These are phyloP conservation scores for Dendrocincla tyrannina DNA, from an alignment of 2,797 vertebrate species.

Conservation along the genomic window DNA sequence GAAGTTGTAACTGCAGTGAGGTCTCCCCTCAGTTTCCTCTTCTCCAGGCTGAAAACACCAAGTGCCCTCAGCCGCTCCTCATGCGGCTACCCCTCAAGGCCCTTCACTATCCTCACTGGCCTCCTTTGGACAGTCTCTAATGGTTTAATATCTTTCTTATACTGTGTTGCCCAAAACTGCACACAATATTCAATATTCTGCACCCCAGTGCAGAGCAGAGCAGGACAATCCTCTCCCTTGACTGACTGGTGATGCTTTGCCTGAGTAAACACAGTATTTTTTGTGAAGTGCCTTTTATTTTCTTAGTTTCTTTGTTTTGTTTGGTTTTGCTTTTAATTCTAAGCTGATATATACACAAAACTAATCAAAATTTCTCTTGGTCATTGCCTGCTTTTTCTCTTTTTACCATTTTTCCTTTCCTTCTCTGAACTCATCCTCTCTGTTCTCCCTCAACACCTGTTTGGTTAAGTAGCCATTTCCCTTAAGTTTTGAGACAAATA, in stretches of 20 bases:
- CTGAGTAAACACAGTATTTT: neutral
- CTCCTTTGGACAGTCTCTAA: neutral
- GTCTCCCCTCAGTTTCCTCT: neutral
- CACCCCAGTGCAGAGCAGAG: neutral
- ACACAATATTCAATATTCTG: neutral
- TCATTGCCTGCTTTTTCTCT: neutral
- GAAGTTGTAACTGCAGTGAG: neutral
- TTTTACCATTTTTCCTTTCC: neutral
- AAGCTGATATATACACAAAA: neutral
- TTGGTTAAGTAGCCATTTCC: conserved; percentile 32
- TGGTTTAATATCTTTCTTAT: neutral
- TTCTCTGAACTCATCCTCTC: neutral
- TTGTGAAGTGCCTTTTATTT: neutral
- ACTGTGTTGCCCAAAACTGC: neutral
- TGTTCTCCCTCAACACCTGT: conserved; percentile 9
- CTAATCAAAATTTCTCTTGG: neutral
- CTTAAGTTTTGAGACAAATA: conserved; percentile 32
- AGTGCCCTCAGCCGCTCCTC: neutral
- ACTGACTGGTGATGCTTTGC: neutral
- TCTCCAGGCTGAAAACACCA: neutral
- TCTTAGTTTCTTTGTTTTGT: neutral
- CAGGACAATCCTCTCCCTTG: neutral
- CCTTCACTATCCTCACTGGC: no score
- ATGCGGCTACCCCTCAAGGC: neutral
- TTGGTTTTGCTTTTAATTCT: neutral